Percentiles rank a stretch among this genome's conserved stretches.
Conservation (phyloP, 2,797 vertebrate species). For the Neopelma chrysocephalum region DNA sequence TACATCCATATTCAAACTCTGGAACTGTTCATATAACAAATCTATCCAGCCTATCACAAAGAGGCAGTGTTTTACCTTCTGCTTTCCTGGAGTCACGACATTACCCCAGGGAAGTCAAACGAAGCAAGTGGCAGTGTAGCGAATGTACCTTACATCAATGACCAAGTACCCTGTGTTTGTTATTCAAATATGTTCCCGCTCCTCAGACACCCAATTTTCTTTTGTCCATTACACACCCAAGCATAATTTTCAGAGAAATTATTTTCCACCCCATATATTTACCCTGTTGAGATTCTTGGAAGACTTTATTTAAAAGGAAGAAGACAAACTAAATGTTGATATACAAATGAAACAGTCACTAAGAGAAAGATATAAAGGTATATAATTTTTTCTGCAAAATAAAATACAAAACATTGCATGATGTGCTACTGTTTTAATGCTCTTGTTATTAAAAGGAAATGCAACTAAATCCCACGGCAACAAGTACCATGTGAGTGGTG, state of each 20-base stretch:
- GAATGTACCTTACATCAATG: accelerated
- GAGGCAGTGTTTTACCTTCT: neutral
- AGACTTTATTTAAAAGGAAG: neutral
- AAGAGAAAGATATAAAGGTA: conserved; percentile 20
- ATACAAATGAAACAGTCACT: neutral
- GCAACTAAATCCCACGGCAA: conserved; percentile 62
- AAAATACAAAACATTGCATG: conserved; percentile 4
- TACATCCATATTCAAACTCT: neutral
- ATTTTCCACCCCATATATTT: neutral
- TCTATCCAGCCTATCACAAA: neutral
- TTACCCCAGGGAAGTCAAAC: neutral
- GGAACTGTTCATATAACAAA: neutral
- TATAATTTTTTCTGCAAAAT: conserved; percentile 34
- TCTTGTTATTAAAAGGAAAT: conserved; percentile 70
- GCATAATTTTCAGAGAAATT: neutral
- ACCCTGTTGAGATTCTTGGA: neutral
- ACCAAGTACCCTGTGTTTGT: neutral
- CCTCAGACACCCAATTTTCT: neutral
- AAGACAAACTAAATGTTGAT: neutral
- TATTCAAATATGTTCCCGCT: neutral
- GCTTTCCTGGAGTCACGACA: neutral
- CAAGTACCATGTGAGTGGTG: conserved; percentile 59
- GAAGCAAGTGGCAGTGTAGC: neutral
- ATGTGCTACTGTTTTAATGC: conserved; percentile 32
- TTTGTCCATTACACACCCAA: neutral